Evolutionary conservation across 2,888 invertebrate species (phyloP), one percentile per base, ranked within the genome.

Genomic region (Tiliacea aurago): DNA sequence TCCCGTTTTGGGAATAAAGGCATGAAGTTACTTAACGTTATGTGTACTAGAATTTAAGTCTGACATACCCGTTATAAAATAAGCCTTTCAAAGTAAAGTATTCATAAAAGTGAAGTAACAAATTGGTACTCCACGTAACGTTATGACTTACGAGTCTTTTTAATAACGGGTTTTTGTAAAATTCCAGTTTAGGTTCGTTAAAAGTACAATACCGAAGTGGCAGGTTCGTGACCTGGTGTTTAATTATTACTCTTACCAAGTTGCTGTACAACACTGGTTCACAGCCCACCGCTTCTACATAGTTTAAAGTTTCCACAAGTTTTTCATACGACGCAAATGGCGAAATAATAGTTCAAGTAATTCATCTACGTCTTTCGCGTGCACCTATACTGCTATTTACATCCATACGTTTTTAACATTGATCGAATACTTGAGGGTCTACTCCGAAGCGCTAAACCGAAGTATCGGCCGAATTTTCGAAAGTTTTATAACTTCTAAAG

Each of bases 201-300:
- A 78, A 78, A 23, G 55, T 71, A 61, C 78, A 71, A 78, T 76
- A 76, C 59, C 18, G 53, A 58, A 67, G 76, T 68, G 62, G 68
- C 73, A 56, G 61, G 78, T 78, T 76, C 78, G 76, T 76, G 76
- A 76, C 71, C 71, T 76, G 55, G 0, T 78, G 71, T 76, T 71
- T 76, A 70, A 78, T 78, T 70, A 75, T 76, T 78, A 78, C 23
- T 43, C n/a, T 23, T 49, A 41, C 41, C n/a, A 61, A 78, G 72
- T 76, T 71, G 18, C 13, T 47, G 41, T 33, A 43, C 72, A 78
- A 33, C 53, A 56, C 47, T 41, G 41, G 47, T 41, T 70, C 45
- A 51, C 37, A 33, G 15, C 58, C 59, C 43, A 28, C 55, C 28
- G 41, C n/a, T 18, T 51, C 20, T 73, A 71, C 47, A 51, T 62